phyloP scores from a whole-genome alignment of 1,140 invertebrate genomes.

The Periplaneta americana region DNA sequence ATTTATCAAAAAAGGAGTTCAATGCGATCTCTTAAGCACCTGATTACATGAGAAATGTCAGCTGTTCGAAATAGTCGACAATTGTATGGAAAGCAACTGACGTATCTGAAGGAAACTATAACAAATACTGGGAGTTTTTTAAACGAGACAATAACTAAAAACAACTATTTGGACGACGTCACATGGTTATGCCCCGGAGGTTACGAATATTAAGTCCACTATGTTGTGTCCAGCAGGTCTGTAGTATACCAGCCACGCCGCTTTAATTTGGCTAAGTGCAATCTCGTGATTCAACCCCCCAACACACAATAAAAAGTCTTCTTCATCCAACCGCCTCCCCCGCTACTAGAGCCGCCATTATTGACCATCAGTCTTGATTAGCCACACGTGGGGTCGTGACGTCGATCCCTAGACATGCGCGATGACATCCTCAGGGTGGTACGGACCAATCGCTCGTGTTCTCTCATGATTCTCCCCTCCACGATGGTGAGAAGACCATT shows the following conservation, averaged over 20 bases:
- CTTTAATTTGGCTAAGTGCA: conserved; percentile 10
- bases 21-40: no score
- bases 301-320: conserved; percentile 6
- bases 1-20: no score
- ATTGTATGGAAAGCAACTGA: neutral
- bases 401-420: neutral
- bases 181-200: neutral
- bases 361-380: conserved; percentile 20
- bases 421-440: neutral
- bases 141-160: neutral
- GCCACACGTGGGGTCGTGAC: neutral
- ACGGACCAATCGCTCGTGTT: neutral
- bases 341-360: conserved; percentile 9
- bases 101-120: neutral
- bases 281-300: conserved; percentile 12
- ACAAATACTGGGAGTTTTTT: neutral
- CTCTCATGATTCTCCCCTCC: neutral
- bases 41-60: no score
- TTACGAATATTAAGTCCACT: neutral
- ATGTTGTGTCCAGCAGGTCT: neutral
- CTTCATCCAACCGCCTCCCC: neutral
- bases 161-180: neutral
- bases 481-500: neutral
- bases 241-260: neutral
- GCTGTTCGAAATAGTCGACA: neutral